Percentiles rank a stretch among this genome's conserved stretches.
phyloP scores from a whole-genome alignment of 2,113 vertebrate genomes.

The Tor tambroides region DNA sequence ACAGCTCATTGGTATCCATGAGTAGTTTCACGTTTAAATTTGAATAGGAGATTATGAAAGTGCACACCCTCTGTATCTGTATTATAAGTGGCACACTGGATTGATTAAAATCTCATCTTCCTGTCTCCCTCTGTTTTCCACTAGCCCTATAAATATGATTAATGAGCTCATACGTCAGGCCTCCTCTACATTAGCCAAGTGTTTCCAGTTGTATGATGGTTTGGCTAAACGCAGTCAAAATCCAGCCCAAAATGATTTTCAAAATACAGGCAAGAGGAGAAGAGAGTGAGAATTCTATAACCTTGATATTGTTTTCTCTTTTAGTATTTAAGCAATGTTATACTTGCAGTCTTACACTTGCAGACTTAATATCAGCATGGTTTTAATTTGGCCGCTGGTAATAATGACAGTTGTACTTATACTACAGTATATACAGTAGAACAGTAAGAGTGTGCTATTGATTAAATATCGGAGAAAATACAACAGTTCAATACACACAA shows the following conservation, averaged over 20 bases:
- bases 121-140: constrained; percentile 57
- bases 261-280: neutral
- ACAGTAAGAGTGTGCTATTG: neutral
- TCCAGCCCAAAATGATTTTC: neutral
- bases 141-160: constrained; percentile 57
- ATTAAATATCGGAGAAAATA: neutral
- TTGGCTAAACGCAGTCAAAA: neutral
- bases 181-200: neutral
- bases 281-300: neutral
- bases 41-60: constrained; percentile 19
- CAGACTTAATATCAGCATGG: neutral
- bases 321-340: neutral
- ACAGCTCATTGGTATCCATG: constrained; percentile 25
- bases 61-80: neutral
- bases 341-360: neutral
- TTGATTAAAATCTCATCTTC: constrained; percentile 57
- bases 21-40: constrained; percentile 28
- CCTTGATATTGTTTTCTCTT: neutral
- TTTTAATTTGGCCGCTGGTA: neutral
- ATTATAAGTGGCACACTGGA: constrained; percentile 20
- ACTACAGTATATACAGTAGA: neutral
- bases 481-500: neutral
- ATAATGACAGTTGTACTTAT: neutral
- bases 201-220: neutral
- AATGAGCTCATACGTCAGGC: constrained; percentile 39